Conservation (phyloP, 2,888 invertebrate species). For the Cantharis rustica region DNA sequence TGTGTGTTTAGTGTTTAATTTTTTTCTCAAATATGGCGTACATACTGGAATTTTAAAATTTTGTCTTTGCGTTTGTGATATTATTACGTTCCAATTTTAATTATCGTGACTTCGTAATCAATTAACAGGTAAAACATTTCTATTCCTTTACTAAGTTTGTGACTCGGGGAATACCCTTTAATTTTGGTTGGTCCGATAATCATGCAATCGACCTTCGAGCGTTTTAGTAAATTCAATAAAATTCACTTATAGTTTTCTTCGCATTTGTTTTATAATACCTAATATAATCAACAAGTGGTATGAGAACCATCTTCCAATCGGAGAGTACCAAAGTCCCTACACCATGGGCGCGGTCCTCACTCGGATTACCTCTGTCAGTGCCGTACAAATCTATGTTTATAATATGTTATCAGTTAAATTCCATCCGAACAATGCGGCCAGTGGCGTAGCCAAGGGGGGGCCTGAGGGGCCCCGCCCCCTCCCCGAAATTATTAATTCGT, state of each 20-base stretch:
- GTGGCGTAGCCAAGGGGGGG: no score
- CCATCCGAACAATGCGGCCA: no score
- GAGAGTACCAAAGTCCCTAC: no score
- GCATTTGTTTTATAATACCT: neutral
- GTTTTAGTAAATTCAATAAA: neutral
- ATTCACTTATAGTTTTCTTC: neutral
- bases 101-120: no score
- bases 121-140: neutral
- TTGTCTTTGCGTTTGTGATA: neutral
- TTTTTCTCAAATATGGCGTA: neutral
- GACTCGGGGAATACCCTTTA: neutral
- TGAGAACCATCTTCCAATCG: neutral
- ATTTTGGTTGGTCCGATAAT: neutral
- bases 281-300: neutral
- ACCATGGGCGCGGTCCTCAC: neutral
- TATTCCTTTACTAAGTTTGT: neutral
- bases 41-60: neutral
- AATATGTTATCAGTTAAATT: no score
- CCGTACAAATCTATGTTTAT: no score
- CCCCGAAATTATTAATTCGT: no score
- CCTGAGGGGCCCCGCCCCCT: no score
- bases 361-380: no score
- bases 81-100: neutral
- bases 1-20: no score
- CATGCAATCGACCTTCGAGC: neutral